A percentile compares a stretch with the other conserved stretches of the same genome.
Evolutionary conservation across 2,113 vertebrate species (phyloP).

Genomic region (Rhodinocichla rosea): DNA sequence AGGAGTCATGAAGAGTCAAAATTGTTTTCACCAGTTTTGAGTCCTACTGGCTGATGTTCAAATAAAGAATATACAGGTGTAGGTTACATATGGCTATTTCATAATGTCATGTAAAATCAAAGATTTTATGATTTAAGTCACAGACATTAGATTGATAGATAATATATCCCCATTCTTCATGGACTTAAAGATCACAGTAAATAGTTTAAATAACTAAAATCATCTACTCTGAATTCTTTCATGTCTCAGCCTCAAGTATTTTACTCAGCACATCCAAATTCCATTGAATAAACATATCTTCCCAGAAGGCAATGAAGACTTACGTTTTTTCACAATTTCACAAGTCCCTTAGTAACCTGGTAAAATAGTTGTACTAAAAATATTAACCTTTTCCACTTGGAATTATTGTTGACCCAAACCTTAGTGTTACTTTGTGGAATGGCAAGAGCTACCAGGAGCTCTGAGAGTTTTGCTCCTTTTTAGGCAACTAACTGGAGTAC

Average conservation of each 20-base stretch:
- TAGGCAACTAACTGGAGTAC: not conserved
- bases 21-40: not conserved
- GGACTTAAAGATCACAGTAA: not conserved
- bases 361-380: not conserved
- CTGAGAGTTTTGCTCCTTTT: not conserved
- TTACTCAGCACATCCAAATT: not conserved
- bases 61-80: not conserved
- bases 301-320: not conserved
- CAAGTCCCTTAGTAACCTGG: not conserved
- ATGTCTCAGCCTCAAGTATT: not conserved
- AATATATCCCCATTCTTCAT: not conserved
- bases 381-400: not conserved
- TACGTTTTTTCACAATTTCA: not conserved
- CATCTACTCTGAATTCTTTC: not conserved
- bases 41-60: not conserved
- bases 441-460: not conserved
- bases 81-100: not conserved
- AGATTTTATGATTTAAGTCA: not conserved
- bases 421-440: not conserved
- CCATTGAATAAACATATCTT: not conserved
- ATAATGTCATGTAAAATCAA: not conserved
- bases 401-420: not conserved
- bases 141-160: not conserved
- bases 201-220: not conserved
- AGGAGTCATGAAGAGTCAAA: not conserved